A percentile compares a stretch with the other conserved stretches of the same genome.
Evolutionary conservation across 1,140 invertebrate genomes (phyloP).

Genomic region (Heliconius congener): DNA sequence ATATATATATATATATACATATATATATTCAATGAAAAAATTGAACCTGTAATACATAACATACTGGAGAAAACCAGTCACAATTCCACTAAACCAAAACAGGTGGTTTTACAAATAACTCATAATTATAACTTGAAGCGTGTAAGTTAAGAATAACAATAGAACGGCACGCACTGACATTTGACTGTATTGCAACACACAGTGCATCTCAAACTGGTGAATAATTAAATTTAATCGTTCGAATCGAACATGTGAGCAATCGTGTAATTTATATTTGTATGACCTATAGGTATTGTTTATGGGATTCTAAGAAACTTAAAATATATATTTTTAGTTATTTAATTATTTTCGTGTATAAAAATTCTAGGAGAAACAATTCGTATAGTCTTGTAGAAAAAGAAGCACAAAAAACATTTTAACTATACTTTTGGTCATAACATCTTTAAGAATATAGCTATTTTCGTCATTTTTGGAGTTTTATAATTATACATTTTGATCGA

Average conservation of each 20-base stretch:
- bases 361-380: no score
- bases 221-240: constrained; percentile 50
- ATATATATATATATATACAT: no score
- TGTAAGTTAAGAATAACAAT: constrained; percentile 41
- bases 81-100: not conserved
- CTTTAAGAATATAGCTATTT: no score
- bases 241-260: constrained; percentile 28
- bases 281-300: not conserved
- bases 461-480: no score
- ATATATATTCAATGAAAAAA: no score
- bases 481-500: not conserved
- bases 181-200: constrained; percentile 50
- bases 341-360: no score
- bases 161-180: constrained; percentile 42
- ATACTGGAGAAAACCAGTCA: not conserved
- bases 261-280: constrained; percentile 33
- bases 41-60: no score
- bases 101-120: constrained; percentile 28
- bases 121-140: constrained; percentile 26
- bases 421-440: not conserved
- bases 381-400: no score
- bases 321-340: no score
- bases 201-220: constrained; percentile 41
- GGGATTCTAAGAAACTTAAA: no score
- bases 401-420: no score